Evolutionary conservation across 2,888 invertebrate species (phyloP).

Genomic region (Schizaphis graminum): DNA sequence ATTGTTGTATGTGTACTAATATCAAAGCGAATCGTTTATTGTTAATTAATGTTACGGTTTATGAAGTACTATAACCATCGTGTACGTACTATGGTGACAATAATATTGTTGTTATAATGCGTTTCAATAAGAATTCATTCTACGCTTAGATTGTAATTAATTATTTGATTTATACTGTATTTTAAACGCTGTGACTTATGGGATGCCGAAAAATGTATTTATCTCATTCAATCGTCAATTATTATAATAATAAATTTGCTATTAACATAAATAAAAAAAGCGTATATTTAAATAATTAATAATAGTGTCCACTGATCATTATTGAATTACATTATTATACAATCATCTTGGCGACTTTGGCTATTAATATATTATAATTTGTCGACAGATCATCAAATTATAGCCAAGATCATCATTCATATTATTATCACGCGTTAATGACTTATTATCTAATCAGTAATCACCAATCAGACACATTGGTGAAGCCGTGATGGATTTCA

Average conservation of each 20-base stretch:
- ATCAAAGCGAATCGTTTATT: not conserved
- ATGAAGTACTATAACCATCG: not conserved
- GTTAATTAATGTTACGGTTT: not conserved
- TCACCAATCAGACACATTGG: too few relatives aligned
- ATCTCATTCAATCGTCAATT: not conserved
- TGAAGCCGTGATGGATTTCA: too few relatives aligned
- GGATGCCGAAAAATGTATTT: not conserved
- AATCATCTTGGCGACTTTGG: too few relatives aligned
- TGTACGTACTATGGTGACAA: not conserved
- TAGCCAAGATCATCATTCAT: too few relatives aligned
- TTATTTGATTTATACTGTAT: not conserved
- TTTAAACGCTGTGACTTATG: too few relatives aligned
- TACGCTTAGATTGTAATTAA: not conserved
- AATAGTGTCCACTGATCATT: not conserved
- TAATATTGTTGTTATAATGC: too few relatives aligned
- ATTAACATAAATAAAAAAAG: not conserved
- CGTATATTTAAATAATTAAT: too few relatives aligned
- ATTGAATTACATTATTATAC: too few relatives aligned
- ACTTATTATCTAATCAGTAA: too few relatives aligned
- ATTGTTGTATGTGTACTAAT: not conserved
- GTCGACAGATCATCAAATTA: too few relatives aligned
- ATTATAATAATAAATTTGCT: not conserved
- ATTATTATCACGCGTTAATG: too few relatives aligned
- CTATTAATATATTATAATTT: too few relatives aligned
- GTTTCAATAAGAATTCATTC: not conserved